Evolutionary conservation across 2,797 vertebrate genomes (phyloP), one percentile per base, ranked within the genome.

Genomic region (Paedocypris micromegethes): DNA sequence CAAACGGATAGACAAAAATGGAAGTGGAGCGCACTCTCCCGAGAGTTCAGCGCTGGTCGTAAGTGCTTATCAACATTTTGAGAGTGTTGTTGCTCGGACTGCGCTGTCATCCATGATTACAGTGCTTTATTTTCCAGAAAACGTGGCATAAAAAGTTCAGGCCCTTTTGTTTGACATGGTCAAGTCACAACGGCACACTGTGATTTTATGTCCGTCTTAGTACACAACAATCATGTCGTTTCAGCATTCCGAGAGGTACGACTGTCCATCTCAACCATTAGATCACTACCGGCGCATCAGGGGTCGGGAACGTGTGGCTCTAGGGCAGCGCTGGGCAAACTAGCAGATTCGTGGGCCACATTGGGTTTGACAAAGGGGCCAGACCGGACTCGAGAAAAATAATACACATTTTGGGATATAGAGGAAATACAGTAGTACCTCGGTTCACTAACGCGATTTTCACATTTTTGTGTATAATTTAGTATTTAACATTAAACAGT

Each of bases 141-240:
- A 55, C 64, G 54, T 58, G 62, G 49, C 23, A 23, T 63, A 53
- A 57, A 63, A 68, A 58, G 73, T 58, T 73, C 69, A 69, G 58
- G 72, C 56, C 56, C 69, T 68, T 72, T 78, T 74, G 79, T 73
- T 77, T 80, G 66, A 46, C 64, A 65, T 65, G 65, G 72, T 74
- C 60, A 70, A 47, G 4, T 62, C 9, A 83, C 82, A 86, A 76
- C 84, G 81, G 81, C 81, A 81, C 64, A 75, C 58, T 46, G 67
- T 78, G 77, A 82, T 79, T 78, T 77, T 74, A 80, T 80, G 78
- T 78, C 71, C 80, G 71, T 84, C 75, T 75, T 71, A 77, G 81
- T 80, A 78, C 79, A 75, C 78, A 73, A 69, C 77, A 83, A 81
- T 85, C 77, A 79, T 50, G 68, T 80, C 80, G 72, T 73, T 73